Conservation (phyloP, 2,797 vertebrate genomes). For the Acestrorhynchus altus region DNA sequence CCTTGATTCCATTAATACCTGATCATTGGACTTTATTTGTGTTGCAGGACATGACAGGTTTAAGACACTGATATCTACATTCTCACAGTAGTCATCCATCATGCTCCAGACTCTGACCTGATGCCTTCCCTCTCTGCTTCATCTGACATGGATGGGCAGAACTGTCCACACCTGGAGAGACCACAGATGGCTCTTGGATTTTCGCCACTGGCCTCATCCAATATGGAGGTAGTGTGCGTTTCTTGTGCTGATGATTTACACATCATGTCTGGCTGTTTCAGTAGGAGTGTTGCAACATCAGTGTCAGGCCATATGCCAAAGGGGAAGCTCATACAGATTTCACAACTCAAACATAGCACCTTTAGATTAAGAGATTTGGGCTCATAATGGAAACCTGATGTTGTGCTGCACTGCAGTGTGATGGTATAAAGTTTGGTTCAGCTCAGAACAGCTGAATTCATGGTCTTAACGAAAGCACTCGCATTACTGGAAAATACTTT, state of each 20-base stretch:
- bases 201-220: slow-evolving; percentile 70
- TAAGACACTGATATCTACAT: slow-evolving; percentile 1
- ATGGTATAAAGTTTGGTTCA: no score
- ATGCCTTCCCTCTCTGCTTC: slow-evolving; percentile 87
- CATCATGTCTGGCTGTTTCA: not conserved
- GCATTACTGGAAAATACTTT: not conserved
- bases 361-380: not conserved
- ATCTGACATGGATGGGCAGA: slow-evolving; percentile 91
- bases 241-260: not conserved
- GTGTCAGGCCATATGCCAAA: not conserved
- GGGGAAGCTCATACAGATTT: not conserved
- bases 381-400: not conserved
- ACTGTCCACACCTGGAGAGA: slow-evolving; percentile 81
- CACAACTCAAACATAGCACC: not conserved
- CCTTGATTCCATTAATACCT: not conserved
- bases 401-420: not conserved
- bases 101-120: slow-evolving; percentile 68
- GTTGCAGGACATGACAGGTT: slow-evolving; percentile 49
- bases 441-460: no score
- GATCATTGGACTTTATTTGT: slow-evolving; percentile 18
- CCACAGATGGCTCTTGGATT: slow-evolving; percentile 76
- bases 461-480: not conserved
- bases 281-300: slow-evolving; percentile 4
- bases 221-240: slow-evolving; percentile 69
- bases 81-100: slow-evolving; percentile 11